A percentile compares a stretch with the other conserved stretches of the same genome.
Conservation (phyloP, 2,888 invertebrate genomes). For the Apomyelois bistriatella region DNA sequence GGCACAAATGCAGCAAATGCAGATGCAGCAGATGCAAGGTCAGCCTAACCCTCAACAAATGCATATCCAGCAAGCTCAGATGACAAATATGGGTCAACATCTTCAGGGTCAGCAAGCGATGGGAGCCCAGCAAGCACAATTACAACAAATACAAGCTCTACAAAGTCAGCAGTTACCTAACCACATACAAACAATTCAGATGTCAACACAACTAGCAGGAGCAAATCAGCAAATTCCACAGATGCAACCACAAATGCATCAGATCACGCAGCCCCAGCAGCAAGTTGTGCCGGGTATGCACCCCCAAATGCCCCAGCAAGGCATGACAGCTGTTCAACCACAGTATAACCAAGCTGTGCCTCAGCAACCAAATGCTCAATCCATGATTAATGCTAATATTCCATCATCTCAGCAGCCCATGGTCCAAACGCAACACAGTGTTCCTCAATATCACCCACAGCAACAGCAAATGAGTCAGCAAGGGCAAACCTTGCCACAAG, state of each 20-base stretch:
- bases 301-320: constrained; percentile 72
- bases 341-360: constrained; percentile 75
- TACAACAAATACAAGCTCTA: constrained; percentile 75
- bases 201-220: constrained; percentile 64
- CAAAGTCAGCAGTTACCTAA: constrained; percentile 78
- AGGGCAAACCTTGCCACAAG: constrained; percentile 71
- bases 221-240: constrained; percentile 73
- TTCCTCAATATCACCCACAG: constrained; percentile 74
- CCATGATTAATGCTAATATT: constrained; percentile 69
- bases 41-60: constrained; percentile 72
- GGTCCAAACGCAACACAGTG: constrained; percentile 73
- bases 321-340: constrained; percentile 72
- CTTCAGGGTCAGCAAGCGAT: constrained; percentile 69
- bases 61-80: constrained; percentile 75
- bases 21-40: constrained; percentile 73
- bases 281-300: constrained; percentile 74
- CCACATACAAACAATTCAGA: constrained; percentile 77
- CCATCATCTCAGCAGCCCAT: constrained; percentile 71
- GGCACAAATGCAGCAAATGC: constrained; percentile 75
- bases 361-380: constrained; percentile 66
- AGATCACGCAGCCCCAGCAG: constrained; percentile 73
- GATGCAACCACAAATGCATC: constrained; percentile 76
- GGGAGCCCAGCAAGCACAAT: constrained; percentile 70
- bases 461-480: constrained; percentile 72
- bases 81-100: constrained; percentile 71